These are phyloP conservation scores for Denticeps clupeoides DNA, from an alignment of 2,797 vertebrate species.

Conservation along the genomic window DNA sequence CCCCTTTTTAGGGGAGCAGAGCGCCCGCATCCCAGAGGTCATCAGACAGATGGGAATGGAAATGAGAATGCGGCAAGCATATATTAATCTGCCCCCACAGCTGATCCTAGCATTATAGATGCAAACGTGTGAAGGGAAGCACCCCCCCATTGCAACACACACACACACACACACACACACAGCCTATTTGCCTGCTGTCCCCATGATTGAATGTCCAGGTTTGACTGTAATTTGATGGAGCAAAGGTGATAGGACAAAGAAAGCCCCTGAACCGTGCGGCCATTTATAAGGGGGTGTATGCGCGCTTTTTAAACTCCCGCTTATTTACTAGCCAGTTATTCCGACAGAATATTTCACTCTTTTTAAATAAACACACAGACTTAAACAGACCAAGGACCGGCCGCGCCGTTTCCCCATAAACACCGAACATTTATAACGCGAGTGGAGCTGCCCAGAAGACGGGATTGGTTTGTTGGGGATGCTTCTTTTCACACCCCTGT, in stretches of 20 bases:
- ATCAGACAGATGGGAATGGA: constrained; percentile 66
- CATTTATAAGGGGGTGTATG: constrained; percentile 8
- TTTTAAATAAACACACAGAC: too few relatives aligned
- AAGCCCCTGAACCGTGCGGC: not conserved
- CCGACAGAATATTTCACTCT: too few relatives aligned
- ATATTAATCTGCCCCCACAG: constrained; percentile 54
- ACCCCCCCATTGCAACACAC: too few relatives aligned
- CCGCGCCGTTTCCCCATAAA: too few relatives aligned
- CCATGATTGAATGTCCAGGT: constrained; percentile 42
- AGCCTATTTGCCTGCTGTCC: too few relatives aligned
- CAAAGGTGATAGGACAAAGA: constrained; percentile 41
- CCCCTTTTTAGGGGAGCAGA: not conserved
- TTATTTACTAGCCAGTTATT: constrained; percentile 29
- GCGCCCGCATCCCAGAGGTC: constrained; percentile 47
- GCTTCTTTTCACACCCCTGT: constrained; percentile 26
- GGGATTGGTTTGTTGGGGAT: too few relatives aligned
- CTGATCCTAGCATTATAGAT: constrained; percentile 55
- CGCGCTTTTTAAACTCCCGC: too few relatives aligned
- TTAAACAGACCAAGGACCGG: too few relatives aligned
- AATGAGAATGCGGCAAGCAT: constrained; percentile 53
- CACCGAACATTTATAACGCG: too few relatives aligned
- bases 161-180: constrained; percentile 17
- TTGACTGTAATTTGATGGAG: constrained; percentile 47
- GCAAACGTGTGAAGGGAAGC: too few relatives aligned
- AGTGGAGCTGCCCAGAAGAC: too few relatives aligned